Conservation (phyloP, 2,797 vertebrate species). For the Crax fasciolata region DNA sequence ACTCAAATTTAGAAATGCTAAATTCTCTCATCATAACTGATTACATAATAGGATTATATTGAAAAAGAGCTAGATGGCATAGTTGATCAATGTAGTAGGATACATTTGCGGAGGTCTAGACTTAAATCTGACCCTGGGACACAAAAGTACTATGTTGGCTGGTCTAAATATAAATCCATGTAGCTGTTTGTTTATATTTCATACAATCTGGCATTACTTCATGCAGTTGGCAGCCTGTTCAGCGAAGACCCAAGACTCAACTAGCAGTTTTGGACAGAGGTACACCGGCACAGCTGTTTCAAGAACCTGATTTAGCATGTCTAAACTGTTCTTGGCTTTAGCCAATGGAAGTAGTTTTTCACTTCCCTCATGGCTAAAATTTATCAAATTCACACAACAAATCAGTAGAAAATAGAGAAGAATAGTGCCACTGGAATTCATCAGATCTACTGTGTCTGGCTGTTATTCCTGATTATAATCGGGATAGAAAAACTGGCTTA, state of each 20-base stretch:
- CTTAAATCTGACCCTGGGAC: conserved; percentile 50
- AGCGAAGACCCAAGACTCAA: conserved; percentile 55
- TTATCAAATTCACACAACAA: conserved; percentile 45
- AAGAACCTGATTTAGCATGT: conserved; percentile 53
- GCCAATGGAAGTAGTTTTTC: conserved; percentile 28
- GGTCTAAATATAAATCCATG: conserved; percentile 36
- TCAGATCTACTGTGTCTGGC: not conserved
- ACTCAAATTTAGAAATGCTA: not conserved
- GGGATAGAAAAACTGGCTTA: not conserved
- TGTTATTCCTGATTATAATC: not conserved
- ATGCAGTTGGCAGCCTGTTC: conserved; percentile 35
- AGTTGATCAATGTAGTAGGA: conserved; percentile 19
- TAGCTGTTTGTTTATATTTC: conserved; percentile 56
- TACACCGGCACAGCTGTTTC: conserved; percentile 73
- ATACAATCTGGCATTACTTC: conserved; percentile 32
- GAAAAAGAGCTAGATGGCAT: conserved; percentile 46
- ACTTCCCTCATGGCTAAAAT: conserved; percentile 55
- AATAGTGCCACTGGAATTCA: not conserved
- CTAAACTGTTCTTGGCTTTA: conserved; percentile 59
- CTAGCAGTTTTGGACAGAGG: conserved; percentile 64
- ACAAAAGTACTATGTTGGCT: conserved; percentile 6
- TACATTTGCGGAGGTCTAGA: not conserved
- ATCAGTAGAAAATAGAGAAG: conserved; percentile 37
- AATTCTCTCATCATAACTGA: conserved; percentile 48
- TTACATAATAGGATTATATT: conserved; percentile 62